Base-by-base conservation (phyloP, 2,888 invertebrate genomes). In the Microctonus brassicae region DNA sequence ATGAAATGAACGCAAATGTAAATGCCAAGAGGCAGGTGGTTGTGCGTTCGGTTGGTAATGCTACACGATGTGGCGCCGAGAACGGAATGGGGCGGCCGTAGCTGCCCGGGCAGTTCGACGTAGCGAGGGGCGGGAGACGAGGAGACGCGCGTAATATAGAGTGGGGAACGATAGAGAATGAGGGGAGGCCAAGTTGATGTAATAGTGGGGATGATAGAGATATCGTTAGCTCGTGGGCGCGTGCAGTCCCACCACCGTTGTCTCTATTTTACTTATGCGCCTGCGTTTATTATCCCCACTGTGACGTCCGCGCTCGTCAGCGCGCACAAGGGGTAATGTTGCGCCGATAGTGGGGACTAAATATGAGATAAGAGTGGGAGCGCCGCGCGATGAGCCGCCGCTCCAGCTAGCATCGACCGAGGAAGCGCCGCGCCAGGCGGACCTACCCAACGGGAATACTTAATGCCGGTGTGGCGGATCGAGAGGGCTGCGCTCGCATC, bases 41-140 rank as follows among this genome's bases (percentile, higher is more conserved):
- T 74, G 76, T 76, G 66, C 76, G 77, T 74, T 75, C 74, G 68
- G 70, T 75, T 76, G 74, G 74, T 80, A 82, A 83, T 85, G 86
- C 81, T 86, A 80, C 84, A 83, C 86, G 86, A 82, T 86, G 84
- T 86, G 84, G 81, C 79, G 86, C 84, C 86, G 85, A 87, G 86
- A 87, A 87, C 87, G 86, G 86, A 87, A 87, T 87, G 87, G 87
- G 84, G 84, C 85, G 83, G 83, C 81, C 84, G 87, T 84, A 69
- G 83, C 82, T 83, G 84, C 87, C 87, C 86, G 87, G 87, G 87
- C 86, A 87, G 86, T 84, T 84, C 82, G 82, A 82, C 82, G 83
- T 82, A 83, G 85, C 82, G 81, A 80, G 82, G 83, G 83, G 82
- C 79, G 80, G 81, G 79, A 78, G 80, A 79, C 75, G 70, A 63